Conservation (phyloP, 2,113 vertebrate species). For the Oreochromis niloticus region DNA sequence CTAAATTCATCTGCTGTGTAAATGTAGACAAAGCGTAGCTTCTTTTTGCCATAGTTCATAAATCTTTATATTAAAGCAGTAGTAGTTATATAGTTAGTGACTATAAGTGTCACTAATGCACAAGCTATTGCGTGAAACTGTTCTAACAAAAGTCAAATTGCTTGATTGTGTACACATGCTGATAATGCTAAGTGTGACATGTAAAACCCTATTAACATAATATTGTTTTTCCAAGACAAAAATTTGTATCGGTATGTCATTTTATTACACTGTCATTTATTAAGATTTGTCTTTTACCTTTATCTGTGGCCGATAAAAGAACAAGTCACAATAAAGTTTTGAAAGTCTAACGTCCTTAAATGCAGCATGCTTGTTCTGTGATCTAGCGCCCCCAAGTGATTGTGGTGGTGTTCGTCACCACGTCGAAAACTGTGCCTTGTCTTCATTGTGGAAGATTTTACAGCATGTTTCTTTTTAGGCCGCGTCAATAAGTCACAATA, state of each 20-base stretch:
- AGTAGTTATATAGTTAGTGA: neutral
- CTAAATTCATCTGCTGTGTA: neutral
- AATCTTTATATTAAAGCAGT: neutral
- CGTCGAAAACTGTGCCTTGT: neutral
- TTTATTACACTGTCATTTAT: neutral
- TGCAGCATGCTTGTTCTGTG: neutral
- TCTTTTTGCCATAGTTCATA: neutral
- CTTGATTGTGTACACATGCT: neutral
- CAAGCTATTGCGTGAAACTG: neutral
- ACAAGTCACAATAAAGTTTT: neutral
- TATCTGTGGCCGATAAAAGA: neutral
- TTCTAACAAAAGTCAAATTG: neutral
- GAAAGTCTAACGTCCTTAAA: neutral
- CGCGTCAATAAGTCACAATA: no score
- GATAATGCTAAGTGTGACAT: neutral
- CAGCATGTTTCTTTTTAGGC: neutral
- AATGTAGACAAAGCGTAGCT: neutral
- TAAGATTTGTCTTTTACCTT: neutral
- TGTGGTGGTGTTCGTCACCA: neutral
- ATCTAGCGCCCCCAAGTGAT: neutral
- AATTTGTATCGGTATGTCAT: neutral
- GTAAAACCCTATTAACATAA: neutral
- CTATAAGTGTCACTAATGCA: neutral
- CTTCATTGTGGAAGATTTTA: neutral
- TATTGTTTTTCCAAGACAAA: neutral